phyloP scores from a whole-genome alignment of 2,888 invertebrate species.

The Agrotis puta region DNA sequence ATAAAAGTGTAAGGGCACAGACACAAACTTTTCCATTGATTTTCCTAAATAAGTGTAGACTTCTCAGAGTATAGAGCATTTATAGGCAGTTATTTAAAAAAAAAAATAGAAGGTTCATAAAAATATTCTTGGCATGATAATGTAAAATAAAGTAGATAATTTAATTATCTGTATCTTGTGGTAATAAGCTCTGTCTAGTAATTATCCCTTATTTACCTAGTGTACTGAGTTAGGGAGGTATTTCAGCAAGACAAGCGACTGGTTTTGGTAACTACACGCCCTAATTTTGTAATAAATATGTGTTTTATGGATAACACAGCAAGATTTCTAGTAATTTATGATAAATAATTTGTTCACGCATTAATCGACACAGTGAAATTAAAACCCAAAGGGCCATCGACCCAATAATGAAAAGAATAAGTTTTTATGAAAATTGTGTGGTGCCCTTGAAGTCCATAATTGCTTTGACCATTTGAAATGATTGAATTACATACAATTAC shows the following conservation, averaged over 20 bases:
- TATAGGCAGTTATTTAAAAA: too few relatives aligned
- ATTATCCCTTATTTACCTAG: neutral
- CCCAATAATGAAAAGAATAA: too few relatives aligned
- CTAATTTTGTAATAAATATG: conserved; percentile 11
- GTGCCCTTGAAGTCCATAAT: too few relatives aligned
- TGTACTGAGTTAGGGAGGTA: neutral
- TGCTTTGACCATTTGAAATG: too few relatives aligned
- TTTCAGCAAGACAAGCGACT: neutral
- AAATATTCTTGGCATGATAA: neutral
- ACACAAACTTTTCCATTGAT: neutral
- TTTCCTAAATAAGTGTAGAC: too few relatives aligned
- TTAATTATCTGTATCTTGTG: neutral
- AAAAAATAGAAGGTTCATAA: neutral
- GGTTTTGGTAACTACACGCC: conserved; percentile 10
- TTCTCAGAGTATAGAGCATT: too few relatives aligned
- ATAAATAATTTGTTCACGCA: neutral
- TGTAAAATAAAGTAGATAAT: neutral
- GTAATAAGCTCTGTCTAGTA: neutral
- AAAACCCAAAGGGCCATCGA: neutral
- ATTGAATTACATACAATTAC: too few relatives aligned
- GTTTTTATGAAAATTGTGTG: too few relatives aligned
- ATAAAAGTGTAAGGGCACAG: neutral
- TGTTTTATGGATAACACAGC: conserved; percentile 11
- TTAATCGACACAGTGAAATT: neutral
- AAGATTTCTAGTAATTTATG: conserved; percentile 2